phyloP scores from a whole-genome alignment of 1,140 invertebrate species.

The Dermatophagoides farinae region DNA sequence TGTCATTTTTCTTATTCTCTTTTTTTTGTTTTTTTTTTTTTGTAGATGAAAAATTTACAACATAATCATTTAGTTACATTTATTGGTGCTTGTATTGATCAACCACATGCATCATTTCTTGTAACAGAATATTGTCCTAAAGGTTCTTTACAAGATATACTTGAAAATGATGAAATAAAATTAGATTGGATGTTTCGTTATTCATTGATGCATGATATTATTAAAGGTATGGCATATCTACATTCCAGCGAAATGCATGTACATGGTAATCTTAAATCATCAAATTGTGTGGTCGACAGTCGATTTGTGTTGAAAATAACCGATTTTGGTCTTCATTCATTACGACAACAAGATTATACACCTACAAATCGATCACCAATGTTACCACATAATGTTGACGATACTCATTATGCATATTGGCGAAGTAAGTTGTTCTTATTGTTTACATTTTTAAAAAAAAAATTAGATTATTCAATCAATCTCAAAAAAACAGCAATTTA shows the following conservation, averaged over 20 bases:
- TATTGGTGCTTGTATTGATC: conserved; percentile 56
- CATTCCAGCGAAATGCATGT: conserved; percentile 55
- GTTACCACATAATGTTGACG: conserved; percentile 2
- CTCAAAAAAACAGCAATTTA: too few relatives aligned
- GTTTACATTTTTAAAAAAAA: neutral
- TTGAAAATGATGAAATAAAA: conserved; percentile 37
- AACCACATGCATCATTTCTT: conserved; percentile 38
- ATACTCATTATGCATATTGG: conserved; percentile 12
- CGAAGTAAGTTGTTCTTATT: conserved; percentile 9
- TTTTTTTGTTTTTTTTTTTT: neutral
- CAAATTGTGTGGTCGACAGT: conserved; percentile 73
- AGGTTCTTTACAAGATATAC: conserved; percentile 46
- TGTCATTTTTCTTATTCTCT: neutral
- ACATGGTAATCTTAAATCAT: conserved; percentile 92
- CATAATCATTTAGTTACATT: conserved; percentile 68
- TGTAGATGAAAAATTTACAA: conserved; percentile 36
- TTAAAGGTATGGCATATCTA: conserved; percentile 52
- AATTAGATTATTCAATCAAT: too few relatives aligned
- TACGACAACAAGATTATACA: conserved; percentile 31
- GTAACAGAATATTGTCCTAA: conserved; percentile 51
- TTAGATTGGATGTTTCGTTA: conserved; percentile 37
- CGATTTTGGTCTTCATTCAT: conserved; percentile 77
- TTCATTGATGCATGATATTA: conserved; percentile 45
- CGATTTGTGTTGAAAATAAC: conserved; percentile 84
- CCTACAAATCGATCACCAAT: neutral